Base-by-base conservation (phyloP, 2,797 vertebrate genomes). In the Macropodus opercularis region DNA sequence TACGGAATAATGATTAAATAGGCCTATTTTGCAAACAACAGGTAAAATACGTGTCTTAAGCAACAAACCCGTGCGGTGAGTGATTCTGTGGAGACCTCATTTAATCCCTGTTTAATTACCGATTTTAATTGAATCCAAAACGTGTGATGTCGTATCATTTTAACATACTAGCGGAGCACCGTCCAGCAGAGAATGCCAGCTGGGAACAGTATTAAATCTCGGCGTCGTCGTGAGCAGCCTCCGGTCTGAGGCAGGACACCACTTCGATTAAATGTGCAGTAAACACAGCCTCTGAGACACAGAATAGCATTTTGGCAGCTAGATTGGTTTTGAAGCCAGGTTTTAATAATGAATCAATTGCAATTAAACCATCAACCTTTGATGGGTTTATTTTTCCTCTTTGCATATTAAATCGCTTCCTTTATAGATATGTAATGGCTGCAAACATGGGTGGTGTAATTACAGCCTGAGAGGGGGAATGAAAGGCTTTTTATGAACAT, bases 281-380 rank as follows among this genome's bases (percentile, higher is more conserved):
- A 57, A 79, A 69, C 51, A 34, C 49, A 11, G 12, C 64, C 11
- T 40, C 50, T 9, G 38, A 23, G 5, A 69, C 54, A 57, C 5
- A 15, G 35, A 24, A 60, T 42, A 43, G 36, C 53, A 50, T 62
- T 73, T 53, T 65, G 65, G 68, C 40, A 36, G 63, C 60, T 11
- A 27, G 32, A 64, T 83, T 26, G 22, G 24, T 61, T 73, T 39
- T 43, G 24, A 10, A 50, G 72, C 49, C 39, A 57, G 49, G 24
- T 48, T 43, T 40, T 56, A 29, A 40, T 47, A 44, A 80, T 72
- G 41, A 70, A 81, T 77, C 41, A 62, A 58, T 38, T 14, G 38
- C 41, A 72, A 75, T 73, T 44, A 71, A 81, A 61, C 26, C 54
- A 55, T 69, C 56, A 53, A 14, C 29, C 29, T 2, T 5, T 41